Conservation (phyloP, 1,140 invertebrate genomes). For the Trachymyrmex cornetzi region DNA sequence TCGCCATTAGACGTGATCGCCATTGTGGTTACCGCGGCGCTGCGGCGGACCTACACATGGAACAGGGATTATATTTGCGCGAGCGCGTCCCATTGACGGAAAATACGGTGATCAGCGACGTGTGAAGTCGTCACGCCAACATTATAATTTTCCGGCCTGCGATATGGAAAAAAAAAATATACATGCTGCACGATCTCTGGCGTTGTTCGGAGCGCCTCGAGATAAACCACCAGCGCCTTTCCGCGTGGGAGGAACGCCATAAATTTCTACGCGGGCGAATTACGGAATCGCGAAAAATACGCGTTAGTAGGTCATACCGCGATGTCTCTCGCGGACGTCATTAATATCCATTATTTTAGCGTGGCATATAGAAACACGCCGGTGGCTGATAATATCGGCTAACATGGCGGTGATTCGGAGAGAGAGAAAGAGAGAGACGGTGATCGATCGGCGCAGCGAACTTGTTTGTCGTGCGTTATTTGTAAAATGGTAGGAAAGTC, state of each 20-base stretch:
- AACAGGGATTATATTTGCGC: constrained; percentile 47
- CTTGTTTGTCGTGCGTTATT: constrained; percentile 33
- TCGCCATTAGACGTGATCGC: constrained; percentile 61
- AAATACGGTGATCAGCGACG: constrained; percentile 62
- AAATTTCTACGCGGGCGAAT: constrained; percentile 41
- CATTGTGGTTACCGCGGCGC: constrained; percentile 56
- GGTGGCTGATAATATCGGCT: constrained; percentile 41
- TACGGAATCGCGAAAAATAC: not conserved
- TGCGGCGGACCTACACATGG: constrained; percentile 13
- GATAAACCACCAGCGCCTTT: constrained; percentile 9
- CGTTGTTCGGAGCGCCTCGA: constrained; percentile 12
- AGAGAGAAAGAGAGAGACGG: not conserved
- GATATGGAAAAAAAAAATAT: not conserved
- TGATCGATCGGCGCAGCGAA: constrained; percentile 41
- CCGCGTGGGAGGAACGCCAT: constrained; percentile 29
- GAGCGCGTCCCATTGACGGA: constrained; percentile 57
- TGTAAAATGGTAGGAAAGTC: constrained; percentile 47
- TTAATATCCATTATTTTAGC: constrained; percentile 53
- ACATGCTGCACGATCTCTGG: constrained; percentile 14
- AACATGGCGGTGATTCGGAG: constrained; percentile 20
- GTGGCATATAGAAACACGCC: not conserved
- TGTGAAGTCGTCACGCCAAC: constrained; percentile 54
- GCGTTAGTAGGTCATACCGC: constrained; percentile 3
- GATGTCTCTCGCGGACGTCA: constrained; percentile 15
- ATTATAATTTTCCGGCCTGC: constrained; percentile 45